Evolutionary conservation across 2,888 invertebrate genomes (phyloP), one percentile per base, ranked within the genome.

Genomic region (Osedax fenrisi): DNA sequence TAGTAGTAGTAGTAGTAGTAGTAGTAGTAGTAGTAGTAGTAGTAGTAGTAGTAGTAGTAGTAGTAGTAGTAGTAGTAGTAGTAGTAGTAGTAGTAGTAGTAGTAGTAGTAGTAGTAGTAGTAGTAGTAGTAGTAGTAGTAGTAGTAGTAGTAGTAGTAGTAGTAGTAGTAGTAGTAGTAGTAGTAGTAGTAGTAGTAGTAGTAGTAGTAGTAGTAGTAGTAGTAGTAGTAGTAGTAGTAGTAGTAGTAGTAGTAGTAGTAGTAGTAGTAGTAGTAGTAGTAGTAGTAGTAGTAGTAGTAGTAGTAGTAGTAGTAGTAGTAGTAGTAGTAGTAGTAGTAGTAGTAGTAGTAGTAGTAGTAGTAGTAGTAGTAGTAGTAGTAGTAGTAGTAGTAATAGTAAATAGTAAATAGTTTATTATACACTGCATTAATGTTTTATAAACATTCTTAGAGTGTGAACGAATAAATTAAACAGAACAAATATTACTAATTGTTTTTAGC

Each of bases 191-290:
- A 70, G 70, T 70, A 70, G 70, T 70, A 70, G 70, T 70, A 70
- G 70, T 70, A 70, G 70, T 70, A 70, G 70, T 70, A 70, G 70
- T 70, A 70, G 70, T 70, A 70, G 70, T 70, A 70, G 70, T 70
- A 70, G 70, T 70, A 62, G 70, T 27, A 70, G 70, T 70, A 70
- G 70, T 70, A 70, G 70, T 70, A 70, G 70, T 70, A 70, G 70
- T 70, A 70, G 70, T 70, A 70, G 41, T 70, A 70, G 70, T 70
- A 70, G 70, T 70, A 70, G 70, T 27, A 70, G 70, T 70, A 70
- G 70, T 70, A 70, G 70, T 70, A 70, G 70, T 70, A 70, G 70
- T 27, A 70, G 70, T 27, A 70, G 70, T 27, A 70, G 27, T 70
- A 70, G 70, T 21, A 70, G 70, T 70, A 56, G 27, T 70, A 70